Percentiles rank a stretch among this genome's conserved stretches.
Evolutionary conservation across 2,888 invertebrate species (phyloP).

Genomic region (Drosophila greeni): DNA sequence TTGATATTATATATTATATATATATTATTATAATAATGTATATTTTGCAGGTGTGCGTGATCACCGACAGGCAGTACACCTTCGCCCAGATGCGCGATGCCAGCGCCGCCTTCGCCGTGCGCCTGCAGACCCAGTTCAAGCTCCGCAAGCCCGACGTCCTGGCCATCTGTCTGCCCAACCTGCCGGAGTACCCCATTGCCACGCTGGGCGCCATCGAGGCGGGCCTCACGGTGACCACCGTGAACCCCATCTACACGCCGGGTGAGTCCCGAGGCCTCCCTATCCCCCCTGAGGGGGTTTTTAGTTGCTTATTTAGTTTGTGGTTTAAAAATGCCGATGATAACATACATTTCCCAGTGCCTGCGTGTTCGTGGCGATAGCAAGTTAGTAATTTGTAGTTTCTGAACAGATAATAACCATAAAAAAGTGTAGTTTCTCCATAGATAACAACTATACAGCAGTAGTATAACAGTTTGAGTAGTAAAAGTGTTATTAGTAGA

Average conservation of each 20-base stretch:
- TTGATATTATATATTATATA: background rate
- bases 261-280: constrained; percentile 76
- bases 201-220: constrained; percentile 85
- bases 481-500: background rate
- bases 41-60: constrained; percentile 83
- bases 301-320: background rate
- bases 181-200: constrained; percentile 86
- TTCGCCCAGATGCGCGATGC: constrained; percentile 84
- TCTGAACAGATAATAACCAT: background rate
- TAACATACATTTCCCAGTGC: background rate
- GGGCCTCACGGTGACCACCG: constrained; percentile 84
- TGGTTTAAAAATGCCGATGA: background rate
- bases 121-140: constrained; percentile 84
- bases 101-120: constrained; percentile 84
- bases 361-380: background rate
- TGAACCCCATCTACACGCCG: constrained; percentile 87
- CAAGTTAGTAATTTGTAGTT: background rate
- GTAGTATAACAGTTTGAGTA: background rate
- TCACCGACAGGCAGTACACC: constrained; percentile 86
- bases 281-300: background rate
- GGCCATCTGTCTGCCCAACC: constrained; percentile 86
- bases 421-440: background rate
- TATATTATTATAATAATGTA: no score
- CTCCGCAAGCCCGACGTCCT: constrained; percentile 84
- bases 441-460: background rate